phyloP scores from a whole-genome alignment of 2,113 vertebrate genomes.

The Melanotaenia duboulayi region DNA sequence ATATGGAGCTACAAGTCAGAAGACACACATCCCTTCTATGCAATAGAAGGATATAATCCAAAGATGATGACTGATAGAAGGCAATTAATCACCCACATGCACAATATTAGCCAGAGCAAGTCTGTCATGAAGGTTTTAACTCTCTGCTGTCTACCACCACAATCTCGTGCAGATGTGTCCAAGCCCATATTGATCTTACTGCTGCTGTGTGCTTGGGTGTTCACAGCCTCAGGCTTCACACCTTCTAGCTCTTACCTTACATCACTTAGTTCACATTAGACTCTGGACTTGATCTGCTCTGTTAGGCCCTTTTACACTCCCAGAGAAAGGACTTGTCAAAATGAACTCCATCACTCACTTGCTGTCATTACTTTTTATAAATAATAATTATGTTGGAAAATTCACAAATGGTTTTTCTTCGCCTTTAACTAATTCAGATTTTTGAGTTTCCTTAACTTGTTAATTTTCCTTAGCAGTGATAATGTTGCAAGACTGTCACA shows the following conservation, averaged over 20 bases:
- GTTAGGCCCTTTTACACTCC: slow-evolving; percentile 41
- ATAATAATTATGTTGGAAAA: not conserved
- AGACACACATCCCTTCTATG: too few species aligned
- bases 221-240: slow-evolving; percentile 56
- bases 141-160: slow-evolving; percentile 15
- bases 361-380: slow-evolving; percentile 41
- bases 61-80: not conserved
- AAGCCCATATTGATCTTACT: slow-evolving; percentile 62
- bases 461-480: not conserved
- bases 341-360: slow-evolving; percentile 18
- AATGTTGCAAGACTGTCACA: not conserved
- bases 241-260: slow-evolving; percentile 43
- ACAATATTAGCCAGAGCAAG: not conserved
- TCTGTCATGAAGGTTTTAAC: slow-evolving; percentile 11
- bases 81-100: not conserved
- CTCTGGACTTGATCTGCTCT: slow-evolving; percentile 37
- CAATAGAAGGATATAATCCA: too few species aligned
- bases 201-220: slow-evolving; percentile 56
- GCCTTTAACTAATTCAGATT: not conserved
- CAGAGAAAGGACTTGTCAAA: slow-evolving; percentile 57
- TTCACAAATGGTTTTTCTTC: not conserved
- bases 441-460: not conserved
- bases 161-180: slow-evolving; percentile 24
- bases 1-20: too few species aligned
- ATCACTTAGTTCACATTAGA: slow-evolving; percentile 69